phyloP scores from a whole-genome alignment of 2,888 invertebrate genomes.

The Tinea trinotella region DNA sequence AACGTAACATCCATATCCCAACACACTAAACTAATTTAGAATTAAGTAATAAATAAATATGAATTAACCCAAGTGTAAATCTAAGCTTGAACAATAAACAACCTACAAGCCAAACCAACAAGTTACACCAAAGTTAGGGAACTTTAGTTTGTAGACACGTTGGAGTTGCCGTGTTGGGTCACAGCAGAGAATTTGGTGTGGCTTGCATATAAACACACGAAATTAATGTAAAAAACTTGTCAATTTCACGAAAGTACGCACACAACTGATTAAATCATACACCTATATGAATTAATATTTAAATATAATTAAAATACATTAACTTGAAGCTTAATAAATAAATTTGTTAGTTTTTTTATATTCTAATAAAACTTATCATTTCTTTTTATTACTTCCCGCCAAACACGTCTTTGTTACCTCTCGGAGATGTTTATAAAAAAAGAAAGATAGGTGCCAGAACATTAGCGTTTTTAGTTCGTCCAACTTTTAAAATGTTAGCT shows the following conservation, averaged over 20 bases:
- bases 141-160: slow-evolving; percentile 5
- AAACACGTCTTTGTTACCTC: background rate
- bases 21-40: background rate
- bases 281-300: too few relatives aligned
- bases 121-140: background rate
- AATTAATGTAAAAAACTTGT: background rate
- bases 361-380: background rate
- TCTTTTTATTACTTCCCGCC: background rate
- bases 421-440: background rate
- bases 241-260: background rate
- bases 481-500: too few relatives aligned
- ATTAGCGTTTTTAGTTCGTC: too few relatives aligned
- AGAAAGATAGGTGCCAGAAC: background rate
- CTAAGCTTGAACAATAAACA: background rate
- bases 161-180: background rate
- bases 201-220: background rate
- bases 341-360: too few relatives aligned
- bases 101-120: background rate
- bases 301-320: too few relatives aligned
- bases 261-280: too few relatives aligned
- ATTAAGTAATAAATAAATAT: background rate
- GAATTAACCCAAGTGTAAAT: background rate
- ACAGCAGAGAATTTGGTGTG: background rate
- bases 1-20: slow-evolving; percentile 25
- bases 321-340: too few relatives aligned